Conservation (phyloP, 2,797 vertebrate species). For the Typhlichthys subterraneus region DNA sequence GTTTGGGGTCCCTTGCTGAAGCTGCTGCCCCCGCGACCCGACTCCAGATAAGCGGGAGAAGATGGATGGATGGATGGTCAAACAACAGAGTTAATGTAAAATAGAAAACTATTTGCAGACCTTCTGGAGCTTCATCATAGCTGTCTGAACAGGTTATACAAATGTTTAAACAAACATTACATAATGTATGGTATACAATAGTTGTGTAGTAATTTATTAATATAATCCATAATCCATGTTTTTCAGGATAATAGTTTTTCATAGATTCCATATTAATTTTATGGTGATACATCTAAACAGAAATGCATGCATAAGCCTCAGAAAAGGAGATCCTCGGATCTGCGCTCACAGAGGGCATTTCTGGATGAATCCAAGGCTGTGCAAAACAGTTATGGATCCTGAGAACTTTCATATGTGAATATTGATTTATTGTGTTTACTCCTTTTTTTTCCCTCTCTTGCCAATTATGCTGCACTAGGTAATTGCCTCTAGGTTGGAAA, state of each 20-base stretch:
- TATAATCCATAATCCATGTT: too few relatives aligned
- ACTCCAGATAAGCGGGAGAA: too few relatives aligned
- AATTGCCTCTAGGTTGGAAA: slow-evolving; percentile 57
- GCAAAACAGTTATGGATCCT: slow-evolving; percentile 48
- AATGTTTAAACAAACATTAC: too few relatives aligned
- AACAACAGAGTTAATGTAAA: too few relatives aligned
- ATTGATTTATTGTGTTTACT: slow-evolving; percentile 62
- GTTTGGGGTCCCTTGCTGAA: too few relatives aligned
- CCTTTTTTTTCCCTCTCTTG: slow-evolving; percentile 43
- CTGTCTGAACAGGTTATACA: too few relatives aligned
- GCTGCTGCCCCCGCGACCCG: too few relatives aligned
- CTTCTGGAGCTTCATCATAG: too few relatives aligned
- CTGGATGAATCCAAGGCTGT: slow-evolving; percentile 42
- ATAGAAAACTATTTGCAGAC: too few relatives aligned
- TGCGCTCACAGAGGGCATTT: slow-evolving; percentile 36
- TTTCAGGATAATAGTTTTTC: slow-evolving; percentile 13
- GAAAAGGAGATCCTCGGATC: slow-evolving; percentile 20
- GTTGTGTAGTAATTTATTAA: too few relatives aligned
- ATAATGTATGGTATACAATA: too few relatives aligned
- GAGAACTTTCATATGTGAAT: slow-evolving; percentile 57
- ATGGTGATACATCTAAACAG: slow-evolving; percentile 15
- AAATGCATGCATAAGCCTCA: neutral
- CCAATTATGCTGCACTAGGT: slow-evolving; percentile 59
- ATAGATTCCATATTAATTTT: slow-evolving; percentile 12
- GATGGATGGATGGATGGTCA: too few relatives aligned